A percentile compares a stretch with the other conserved stretches of the same genome.
Evolutionary conservation across 1,140 invertebrate genomes (phyloP).

Genomic region (Drosophila willistoni): DNA sequence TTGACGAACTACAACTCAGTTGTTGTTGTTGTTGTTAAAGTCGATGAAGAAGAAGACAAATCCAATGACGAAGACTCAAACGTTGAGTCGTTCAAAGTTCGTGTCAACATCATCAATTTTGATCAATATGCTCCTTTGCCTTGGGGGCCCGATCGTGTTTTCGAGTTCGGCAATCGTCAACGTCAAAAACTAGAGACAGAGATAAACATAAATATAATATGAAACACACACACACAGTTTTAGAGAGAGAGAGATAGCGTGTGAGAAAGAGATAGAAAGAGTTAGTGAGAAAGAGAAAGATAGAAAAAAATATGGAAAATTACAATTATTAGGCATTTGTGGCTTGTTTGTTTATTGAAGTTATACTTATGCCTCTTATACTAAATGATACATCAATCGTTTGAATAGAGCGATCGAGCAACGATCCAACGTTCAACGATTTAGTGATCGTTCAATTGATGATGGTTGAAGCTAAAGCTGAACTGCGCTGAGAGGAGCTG

Average conservation of each 20-base stretch:
- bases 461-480: conserved; percentile 27
- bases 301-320: conserved; percentile 72
- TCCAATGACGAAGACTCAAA: conserved; percentile 42
- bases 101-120: conserved; percentile 82
- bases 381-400: conserved; percentile 75
- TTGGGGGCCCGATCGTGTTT: conserved; percentile 54
- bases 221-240: too few relatives aligned
- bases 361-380: conserved; percentile 47
- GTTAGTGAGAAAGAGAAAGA: background rate
- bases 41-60: conserved; percentile 32
- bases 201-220: background rate
- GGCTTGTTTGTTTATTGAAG: conserved; percentile 81
- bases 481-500: too few relatives aligned
- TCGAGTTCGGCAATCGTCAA: conserved; percentile 50
- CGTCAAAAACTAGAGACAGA: conserved; percentile 44
- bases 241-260: background rate
- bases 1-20: conserved; percentile 4
- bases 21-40: background rate
- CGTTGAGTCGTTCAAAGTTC: conserved; percentile 72
- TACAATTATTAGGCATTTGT: conserved; percentile 80
- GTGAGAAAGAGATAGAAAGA: background rate
- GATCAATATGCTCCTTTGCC: conserved; percentile 72
- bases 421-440: background rate
- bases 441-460: conserved; percentile 69
- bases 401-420: conserved; percentile 72